These are phyloP conservation scores for Lates japonicus DNA, from an alignment of 2,797 vertebrate species.

Conservation along the genomic window DNA sequence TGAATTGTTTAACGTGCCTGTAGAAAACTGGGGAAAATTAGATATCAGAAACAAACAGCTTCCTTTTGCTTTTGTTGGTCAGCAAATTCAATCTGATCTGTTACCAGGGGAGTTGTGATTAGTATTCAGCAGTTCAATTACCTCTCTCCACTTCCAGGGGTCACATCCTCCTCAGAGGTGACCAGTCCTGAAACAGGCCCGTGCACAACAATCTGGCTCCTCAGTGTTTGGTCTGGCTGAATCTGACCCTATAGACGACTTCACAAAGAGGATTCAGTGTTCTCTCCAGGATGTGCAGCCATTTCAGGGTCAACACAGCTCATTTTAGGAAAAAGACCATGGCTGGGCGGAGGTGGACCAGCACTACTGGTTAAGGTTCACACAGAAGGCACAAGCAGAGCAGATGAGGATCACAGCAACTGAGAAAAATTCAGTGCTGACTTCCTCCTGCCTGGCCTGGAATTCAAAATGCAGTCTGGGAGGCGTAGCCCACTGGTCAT, in stretches of 20 bases:
- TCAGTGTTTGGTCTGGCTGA: constrained; percentile 47
- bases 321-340: constrained; percentile 43
- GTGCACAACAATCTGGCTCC: constrained; percentile 34
- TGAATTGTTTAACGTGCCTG: constrained; percentile 15
- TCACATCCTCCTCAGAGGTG: constrained; percentile 36
- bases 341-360: constrained; percentile 38
- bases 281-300: constrained; percentile 47
- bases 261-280: constrained; percentile 58
- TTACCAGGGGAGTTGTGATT: constrained; percentile 18
- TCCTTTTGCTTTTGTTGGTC: background rate
- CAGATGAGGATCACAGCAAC: constrained; percentile 47
- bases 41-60: constrained; percentile 34
- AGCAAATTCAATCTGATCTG: constrained; percentile 1
- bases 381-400: constrained; percentile 37
- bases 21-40: constrained; percentile 23
- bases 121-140: constrained; percentile 28
- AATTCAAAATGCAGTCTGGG: constrained; percentile 17
- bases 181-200: constrained; percentile 38
- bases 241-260: constrained; percentile 47
- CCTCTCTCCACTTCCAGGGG: constrained; percentile 15
- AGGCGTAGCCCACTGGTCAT: constrained; percentile 23
- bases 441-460: constrained; percentile 41
- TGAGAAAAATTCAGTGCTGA: constrained; percentile 53
- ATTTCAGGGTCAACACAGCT: constrained; percentile 60
- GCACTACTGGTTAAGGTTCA: constrained; percentile 44